Evolutionary conservation across 2,888 invertebrate species (phyloP), one percentile per base, ranked within the genome.

Genomic region (Aspidiotus rigidus): DNA sequence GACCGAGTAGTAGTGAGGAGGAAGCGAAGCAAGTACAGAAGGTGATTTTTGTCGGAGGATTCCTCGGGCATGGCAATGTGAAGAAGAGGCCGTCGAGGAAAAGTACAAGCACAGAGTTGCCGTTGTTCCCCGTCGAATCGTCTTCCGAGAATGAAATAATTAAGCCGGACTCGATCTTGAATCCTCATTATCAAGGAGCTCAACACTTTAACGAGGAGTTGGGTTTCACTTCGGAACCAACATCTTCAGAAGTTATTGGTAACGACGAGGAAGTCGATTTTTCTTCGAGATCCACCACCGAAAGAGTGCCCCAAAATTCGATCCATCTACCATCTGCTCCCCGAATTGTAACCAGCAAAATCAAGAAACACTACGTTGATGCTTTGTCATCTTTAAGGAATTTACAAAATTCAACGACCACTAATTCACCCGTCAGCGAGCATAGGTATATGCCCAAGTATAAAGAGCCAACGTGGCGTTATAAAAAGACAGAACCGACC

Each of bases 401-500:
- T 53, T 16, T 44, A 7, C 63, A 63, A 28, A 42, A 63, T 11
- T 44, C 49, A 3, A n/a, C 63, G 7, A 16, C 13, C 9, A 39
- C 13, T 7, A 59, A 59, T 10, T 13, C 16, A 10, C 13, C 17
- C 11, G 11, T 8, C 13, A 28, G 28, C 7, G 63, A 13, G 10
- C 7, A 10, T 2, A 62, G 9, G n/a, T 59, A 42, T n/a, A 57
- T 49, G n/a, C 28, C 40, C 1, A 11, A 49, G 16, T 66, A 66
- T 28, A 66, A 66, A 28, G 66, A 66, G 49, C 66, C 66, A 3
- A 66, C 57, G n/a, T 66, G 66, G 66, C 41, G 66, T 8, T 17
- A 13, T 6, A 49, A 16, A 55, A 60, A 17, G 7, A 39, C 13
- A 54, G 15, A 8, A 8, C 70, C 16, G 56, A 70, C 13, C 49